Conservation (phyloP, 2,888 invertebrate species). For the Dolichopus griseipennis region DNA sequence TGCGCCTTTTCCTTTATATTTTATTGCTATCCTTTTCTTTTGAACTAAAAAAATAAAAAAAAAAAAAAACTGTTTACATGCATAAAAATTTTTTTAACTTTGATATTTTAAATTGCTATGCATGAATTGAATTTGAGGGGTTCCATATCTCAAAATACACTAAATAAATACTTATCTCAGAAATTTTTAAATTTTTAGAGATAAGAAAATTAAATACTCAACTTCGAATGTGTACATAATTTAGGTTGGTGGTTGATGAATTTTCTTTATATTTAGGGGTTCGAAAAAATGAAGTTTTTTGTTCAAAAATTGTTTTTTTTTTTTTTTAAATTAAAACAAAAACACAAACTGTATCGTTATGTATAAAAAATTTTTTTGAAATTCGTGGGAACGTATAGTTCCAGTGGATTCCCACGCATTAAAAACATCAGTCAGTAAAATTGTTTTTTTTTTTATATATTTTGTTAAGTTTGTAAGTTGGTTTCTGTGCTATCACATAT, state of each 20-base stretch:
- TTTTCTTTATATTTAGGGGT: not conserved
- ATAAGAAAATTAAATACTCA: not conserved
- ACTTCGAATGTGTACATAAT: too few relatives aligned
- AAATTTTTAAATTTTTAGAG: not conserved
- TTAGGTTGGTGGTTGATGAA: not conserved
- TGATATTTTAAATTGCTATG: not conserved
- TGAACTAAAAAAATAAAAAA: too few relatives aligned
- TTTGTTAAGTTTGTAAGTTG: not conserved
- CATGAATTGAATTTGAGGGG: not conserved
- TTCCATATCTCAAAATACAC: too few relatives aligned
- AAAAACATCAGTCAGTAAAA: not conserved
- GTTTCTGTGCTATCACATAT: not conserved
- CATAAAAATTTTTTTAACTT: not conserved
- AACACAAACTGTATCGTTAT: not conserved
- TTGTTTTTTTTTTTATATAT: not conserved
- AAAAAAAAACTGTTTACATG: too few relatives aligned
- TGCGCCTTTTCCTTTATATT: slow-evolving; percentile 11
- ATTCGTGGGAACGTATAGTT: slow-evolving; percentile 35
- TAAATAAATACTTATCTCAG: not conserved
- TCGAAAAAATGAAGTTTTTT: not conserved
- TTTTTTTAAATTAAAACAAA: not conserved
- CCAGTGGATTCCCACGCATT: slow-evolving; percentile 34
- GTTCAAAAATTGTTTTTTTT: not conserved
- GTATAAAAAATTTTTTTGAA: slow-evolving; percentile 16
- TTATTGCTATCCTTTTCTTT: too few relatives aligned